phyloP scores from a whole-genome alignment of 1,140 invertebrate genomes.

The Tachypleus tridentatus region DNA sequence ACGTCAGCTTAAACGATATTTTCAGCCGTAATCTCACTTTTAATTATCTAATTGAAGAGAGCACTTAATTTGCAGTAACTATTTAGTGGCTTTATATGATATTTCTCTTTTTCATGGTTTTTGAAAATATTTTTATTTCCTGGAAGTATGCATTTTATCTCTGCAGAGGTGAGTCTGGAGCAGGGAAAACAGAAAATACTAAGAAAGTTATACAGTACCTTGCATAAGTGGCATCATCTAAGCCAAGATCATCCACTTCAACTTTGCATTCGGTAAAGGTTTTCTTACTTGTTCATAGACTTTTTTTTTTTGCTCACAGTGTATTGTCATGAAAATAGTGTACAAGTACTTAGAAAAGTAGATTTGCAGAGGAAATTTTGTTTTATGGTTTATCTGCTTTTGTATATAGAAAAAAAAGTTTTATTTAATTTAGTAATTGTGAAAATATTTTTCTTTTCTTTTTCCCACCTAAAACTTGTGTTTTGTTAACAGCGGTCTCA shows the following conservation, averaged over 20 bases:
- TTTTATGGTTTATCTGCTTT: too few species aligned
- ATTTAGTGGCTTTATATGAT: not conserved
- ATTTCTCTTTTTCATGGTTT: not conserved
- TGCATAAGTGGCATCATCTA: slow-evolving; percentile 94
- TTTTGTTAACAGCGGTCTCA: too few species aligned
- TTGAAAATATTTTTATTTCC: not conserved
- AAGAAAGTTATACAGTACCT: slow-evolving; percentile 99
- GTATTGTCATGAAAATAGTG: too few species aligned
- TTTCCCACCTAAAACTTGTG: too few species aligned
- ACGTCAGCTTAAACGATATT: not conserved
- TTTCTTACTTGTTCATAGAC: too few species aligned
- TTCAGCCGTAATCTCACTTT: not conserved
- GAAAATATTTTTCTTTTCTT: too few species aligned
- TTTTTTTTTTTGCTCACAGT: too few species aligned
- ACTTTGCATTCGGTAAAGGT: slow-evolving; percentile 58
- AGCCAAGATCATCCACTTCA: slow-evolving; percentile 47
- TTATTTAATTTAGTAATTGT: too few species aligned
- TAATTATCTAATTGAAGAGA: not conserved
- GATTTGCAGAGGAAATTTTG: too few species aligned
- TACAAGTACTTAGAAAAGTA: too few species aligned
- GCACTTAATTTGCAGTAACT: not conserved
- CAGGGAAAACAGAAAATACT: slow-evolving; percentile 99
- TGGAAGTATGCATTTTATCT: slow-evolving; percentile 5
- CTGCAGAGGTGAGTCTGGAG: slow-evolving; percentile 86
- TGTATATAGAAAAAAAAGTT: too few species aligned